These are phyloP conservation scores for Thereva unica DNA, from an alignment of 2,888 invertebrate genomes.

Conservation along the genomic window DNA sequence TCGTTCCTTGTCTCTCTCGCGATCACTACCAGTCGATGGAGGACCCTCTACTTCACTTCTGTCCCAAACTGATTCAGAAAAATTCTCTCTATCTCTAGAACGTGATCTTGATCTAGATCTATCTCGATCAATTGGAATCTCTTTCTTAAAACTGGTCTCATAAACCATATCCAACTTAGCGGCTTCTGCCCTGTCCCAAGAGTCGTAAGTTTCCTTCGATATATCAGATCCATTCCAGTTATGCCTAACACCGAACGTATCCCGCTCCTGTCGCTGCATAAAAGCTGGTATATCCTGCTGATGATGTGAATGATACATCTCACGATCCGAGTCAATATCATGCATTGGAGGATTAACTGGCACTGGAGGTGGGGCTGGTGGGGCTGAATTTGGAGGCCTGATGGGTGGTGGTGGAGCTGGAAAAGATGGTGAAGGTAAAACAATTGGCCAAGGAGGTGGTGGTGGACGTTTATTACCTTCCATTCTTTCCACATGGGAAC, in stretches of 20 bases:
- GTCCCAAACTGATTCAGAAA: constrained; percentile 59
- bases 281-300: constrained; percentile 61
- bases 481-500: constrained; percentile 65
- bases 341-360: constrained; percentile 65
- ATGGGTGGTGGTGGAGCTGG: constrained; percentile 66
- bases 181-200: constrained; percentile 60
- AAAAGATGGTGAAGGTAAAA: constrained; percentile 65
- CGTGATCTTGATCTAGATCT: constrained; percentile 57
- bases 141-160: constrained; percentile 54
- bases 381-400: constrained; percentile 60
- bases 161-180: constrained; percentile 58
- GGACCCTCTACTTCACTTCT: constrained; percentile 58
- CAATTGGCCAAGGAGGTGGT: constrained; percentile 69
- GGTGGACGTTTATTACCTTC: constrained; percentile 62
- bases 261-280: constrained; percentile 72
- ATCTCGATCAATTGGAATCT: constrained; percentile 52
- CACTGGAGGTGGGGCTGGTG: constrained; percentile 67
- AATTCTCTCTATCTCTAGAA: constrained; percentile 57
- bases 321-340: constrained; percentile 43
- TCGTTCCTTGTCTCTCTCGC: constrained; percentile 57
- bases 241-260: constrained; percentile 74
- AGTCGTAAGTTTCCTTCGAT: constrained; percentile 50
- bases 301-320: constrained; percentile 44
- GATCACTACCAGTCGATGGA: constrained; percentile 56
- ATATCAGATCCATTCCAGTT: constrained; percentile 60